Evolutionary conservation across 1,140 invertebrate species (phyloP).

Genomic region (Cheumatopsyche charites): DNA sequence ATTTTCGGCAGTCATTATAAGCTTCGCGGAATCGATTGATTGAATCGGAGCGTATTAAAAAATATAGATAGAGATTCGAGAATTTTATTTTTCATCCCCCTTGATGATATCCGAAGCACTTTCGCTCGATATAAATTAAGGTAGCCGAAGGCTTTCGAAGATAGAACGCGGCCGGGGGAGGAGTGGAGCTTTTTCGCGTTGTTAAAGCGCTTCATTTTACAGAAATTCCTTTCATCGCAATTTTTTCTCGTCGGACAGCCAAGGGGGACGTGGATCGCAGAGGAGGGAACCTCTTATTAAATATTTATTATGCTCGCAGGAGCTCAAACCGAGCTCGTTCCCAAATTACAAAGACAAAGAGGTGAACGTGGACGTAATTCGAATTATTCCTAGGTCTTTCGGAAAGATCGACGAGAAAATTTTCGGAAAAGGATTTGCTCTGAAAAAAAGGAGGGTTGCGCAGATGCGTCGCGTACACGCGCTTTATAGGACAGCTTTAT

Average conservation of each 20-base stretch:
- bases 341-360: constrained; percentile 15
- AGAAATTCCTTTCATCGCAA: constrained; percentile 15
- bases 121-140: too few species aligned
- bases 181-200: not conserved
- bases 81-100: too few species aligned
- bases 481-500: not conserved
- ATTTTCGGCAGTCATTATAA: too few species aligned
- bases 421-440: not conserved
- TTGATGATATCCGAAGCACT: too few species aligned
- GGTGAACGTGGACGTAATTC: constrained; percentile 5
- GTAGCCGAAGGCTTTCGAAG: too few species aligned
- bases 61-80: too few species aligned
- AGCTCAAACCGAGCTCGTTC: constrained; percentile 13
- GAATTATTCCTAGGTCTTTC: constrained; percentile 14
- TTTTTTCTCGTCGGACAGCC: not conserved
- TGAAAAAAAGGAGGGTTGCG: not conserved
- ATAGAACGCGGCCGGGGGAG: too few species aligned
- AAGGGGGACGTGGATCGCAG: too few species aligned
- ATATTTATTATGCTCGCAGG: constrained; percentile 18
- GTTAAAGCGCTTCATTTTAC: constrained; percentile 12
- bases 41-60: too few species aligned
- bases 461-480: constrained; percentile 21
- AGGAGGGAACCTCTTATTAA: constrained; percentile 1
- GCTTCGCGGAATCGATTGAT: too few species aligned
- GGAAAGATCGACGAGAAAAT: not conserved